phyloP scores from a whole-genome alignment of 2,797 vertebrate genomes.

The Percopsis omiscomaycus region DNA sequence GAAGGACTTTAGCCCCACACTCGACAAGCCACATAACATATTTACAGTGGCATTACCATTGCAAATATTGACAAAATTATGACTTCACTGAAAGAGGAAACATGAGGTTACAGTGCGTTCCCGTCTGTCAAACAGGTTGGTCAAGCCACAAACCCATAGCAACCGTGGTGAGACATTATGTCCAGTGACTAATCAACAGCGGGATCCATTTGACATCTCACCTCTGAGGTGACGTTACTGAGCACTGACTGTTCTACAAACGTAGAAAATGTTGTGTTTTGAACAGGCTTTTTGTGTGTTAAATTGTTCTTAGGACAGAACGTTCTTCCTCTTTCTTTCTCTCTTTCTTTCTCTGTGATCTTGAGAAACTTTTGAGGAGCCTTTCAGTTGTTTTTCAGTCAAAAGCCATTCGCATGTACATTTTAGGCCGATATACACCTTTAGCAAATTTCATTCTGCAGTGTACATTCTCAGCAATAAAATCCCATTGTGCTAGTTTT shows the following conservation, averaged over 20 bases:
- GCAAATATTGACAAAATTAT: constrained; percentile 78
- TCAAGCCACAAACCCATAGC: constrained; percentile 44
- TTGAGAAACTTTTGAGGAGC: no score
- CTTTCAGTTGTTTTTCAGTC: no score
- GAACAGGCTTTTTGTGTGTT: background rate
- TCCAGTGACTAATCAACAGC: constrained; percentile 20
- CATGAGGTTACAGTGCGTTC: constrained; percentile 60
- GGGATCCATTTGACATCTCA: background rate
- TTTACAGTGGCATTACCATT: constrained; percentile 68
- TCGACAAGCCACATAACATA: constrained; percentile 47
- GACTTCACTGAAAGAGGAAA: constrained; percentile 75
- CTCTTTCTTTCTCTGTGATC: no score
- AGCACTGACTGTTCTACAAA: background rate
- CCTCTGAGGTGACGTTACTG: background rate
- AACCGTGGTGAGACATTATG: constrained; percentile 40
- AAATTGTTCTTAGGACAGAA: background rate
- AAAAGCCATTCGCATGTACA: no score
- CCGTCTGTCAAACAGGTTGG: constrained; percentile 69
- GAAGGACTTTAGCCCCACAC: constrained; percentile 30
- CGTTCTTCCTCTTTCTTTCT: background rate
- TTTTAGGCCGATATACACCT: background rate
- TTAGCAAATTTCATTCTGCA: background rate
- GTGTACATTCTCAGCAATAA: constrained; percentile 5
- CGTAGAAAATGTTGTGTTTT: background rate
- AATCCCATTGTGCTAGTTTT: constrained; percentile 26